A percentile compares a stretch with the other conserved stretches of the same genome.
These are phyloP conservation scores for Penaeus chinensis DNA, from an alignment of 1,140 invertebrate genomes.

Conservation along the genomic window DNA sequence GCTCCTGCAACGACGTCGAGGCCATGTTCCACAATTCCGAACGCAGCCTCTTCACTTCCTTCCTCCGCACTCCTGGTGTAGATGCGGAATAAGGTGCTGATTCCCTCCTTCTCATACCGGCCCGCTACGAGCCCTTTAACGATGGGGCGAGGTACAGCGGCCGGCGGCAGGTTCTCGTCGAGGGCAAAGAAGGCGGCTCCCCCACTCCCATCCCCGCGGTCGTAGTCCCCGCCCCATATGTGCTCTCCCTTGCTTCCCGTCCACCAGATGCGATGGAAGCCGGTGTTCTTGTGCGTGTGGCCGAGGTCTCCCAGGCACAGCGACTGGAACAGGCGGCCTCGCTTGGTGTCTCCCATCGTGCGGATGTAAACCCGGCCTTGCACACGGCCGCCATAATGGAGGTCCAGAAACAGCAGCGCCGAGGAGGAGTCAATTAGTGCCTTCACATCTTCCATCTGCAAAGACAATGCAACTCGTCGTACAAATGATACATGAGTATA, in stretches of 20 bases:
- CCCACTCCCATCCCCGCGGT: slow-evolving; percentile 20
- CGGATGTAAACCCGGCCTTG: slow-evolving; percentile 33
- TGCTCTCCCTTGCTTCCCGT: slow-evolving; percentile 25
- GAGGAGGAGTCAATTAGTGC: not conserved
- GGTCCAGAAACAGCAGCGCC: slow-evolving; percentile 30
- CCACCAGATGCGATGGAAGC: slow-evolving; percentile 51
- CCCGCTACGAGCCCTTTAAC: slow-evolving; percentile 37
- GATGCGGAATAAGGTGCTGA: slow-evolving; percentile 39
- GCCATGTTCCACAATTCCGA: slow-evolving; percentile 45
- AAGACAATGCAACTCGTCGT: no score
- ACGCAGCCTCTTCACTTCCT: slow-evolving; percentile 28
- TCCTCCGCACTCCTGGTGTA: slow-evolving; percentile 24
- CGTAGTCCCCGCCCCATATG: slow-evolving; percentile 38
- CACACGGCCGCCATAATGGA: slow-evolving; percentile 2
- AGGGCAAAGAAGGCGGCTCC: not conserved
- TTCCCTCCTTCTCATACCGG: slow-evolving; percentile 29
- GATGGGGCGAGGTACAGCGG: not conserved
- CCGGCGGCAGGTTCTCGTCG: not conserved
- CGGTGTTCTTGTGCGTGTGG: not conserved
- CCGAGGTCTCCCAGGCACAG: slow-evolving; percentile 37
- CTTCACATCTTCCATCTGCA: no score
- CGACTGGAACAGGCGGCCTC: slow-evolving; percentile 33
- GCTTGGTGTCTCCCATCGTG: slow-evolving; percentile 17
- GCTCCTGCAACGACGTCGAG: slow-evolving; percentile 8
- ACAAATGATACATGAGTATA: no score